Conservation (phyloP, 2,797 vertebrate species). For the Holocentrus rufus region DNA sequence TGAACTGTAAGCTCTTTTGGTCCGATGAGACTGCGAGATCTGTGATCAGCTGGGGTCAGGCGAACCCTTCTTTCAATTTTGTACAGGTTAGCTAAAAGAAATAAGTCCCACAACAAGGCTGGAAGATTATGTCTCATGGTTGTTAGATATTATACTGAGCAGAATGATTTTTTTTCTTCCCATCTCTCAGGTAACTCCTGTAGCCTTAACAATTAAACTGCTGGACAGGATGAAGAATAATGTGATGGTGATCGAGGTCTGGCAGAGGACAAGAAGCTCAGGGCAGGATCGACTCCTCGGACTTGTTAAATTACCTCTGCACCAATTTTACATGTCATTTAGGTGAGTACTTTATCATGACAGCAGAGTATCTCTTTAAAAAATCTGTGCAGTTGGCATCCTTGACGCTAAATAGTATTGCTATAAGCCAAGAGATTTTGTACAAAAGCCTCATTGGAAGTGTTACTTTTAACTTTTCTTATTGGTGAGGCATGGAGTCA, state of each 20-base stretch:
- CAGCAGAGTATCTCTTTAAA: neutral
- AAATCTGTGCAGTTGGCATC: too few species aligned
- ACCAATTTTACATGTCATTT: constrained; percentile 98
- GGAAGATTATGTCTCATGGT: neutral
- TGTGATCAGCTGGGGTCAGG: constrained; percentile 86
- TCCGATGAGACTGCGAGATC: constrained; percentile 87
- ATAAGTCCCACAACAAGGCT: neutral
- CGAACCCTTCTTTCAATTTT: constrained; percentile 88
- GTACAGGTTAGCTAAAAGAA: constrained; percentile 85
- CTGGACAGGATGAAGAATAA: constrained; percentile 95
- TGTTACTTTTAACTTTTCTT: too few species aligned
- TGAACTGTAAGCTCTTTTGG: constrained; percentile 93
- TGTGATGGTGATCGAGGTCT: constrained; percentile 93
- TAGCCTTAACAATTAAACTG: constrained; percentile 84
- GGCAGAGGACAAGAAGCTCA: constrained; percentile 86
- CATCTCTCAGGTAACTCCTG: constrained; percentile 87
- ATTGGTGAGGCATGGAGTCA: too few species aligned
- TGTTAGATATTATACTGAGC: neutral
- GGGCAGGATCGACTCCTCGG: constrained; percentile 88
- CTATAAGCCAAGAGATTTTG: too few species aligned
- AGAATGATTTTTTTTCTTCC: neutral
- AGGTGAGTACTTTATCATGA: constrained; percentile 78
- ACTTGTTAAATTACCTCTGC: constrained; percentile 93
- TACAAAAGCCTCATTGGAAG: too few species aligned
- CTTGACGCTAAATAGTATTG: too few species aligned